phyloP scores from a whole-genome alignment of 2,113 vertebrate genomes.

The Bubo scandiacus region DNA sequence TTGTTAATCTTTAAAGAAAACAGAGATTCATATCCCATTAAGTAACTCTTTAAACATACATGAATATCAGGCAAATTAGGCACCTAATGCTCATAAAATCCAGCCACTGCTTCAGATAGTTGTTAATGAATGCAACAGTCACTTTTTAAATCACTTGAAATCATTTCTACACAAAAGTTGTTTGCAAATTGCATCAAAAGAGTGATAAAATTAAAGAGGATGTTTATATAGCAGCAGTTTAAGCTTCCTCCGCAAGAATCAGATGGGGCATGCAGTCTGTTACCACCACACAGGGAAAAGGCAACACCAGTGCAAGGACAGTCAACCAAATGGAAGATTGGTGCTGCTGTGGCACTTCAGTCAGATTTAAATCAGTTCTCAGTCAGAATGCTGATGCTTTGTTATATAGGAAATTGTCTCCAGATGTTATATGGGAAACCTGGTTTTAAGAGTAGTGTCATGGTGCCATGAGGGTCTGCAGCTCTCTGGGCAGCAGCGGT shows the following conservation, averaged over 20 bases:
- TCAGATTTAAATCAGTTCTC: background rate
- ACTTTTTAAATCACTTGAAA: background rate
- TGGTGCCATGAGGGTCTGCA: rapidly evolving
- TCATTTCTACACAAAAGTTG: background rate
- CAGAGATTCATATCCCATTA: background rate
- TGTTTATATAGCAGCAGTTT: background rate
- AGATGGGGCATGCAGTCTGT: background rate
- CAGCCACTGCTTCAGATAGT: background rate
- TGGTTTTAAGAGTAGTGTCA: background rate
- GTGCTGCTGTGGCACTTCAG: background rate
- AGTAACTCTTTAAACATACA: background rate
- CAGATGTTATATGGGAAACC: background rate
- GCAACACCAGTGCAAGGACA: background rate
- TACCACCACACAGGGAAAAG: background rate
- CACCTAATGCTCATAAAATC: background rate
- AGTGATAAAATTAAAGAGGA: background rate
- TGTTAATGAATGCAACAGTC: background rate
- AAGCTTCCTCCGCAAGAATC: background rate
- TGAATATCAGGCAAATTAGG: background rate
- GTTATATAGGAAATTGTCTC: background rate
- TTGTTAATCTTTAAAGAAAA: background rate
- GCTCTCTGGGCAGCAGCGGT: background rate
- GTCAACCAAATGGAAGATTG: background rate
- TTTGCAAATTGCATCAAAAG: background rate
- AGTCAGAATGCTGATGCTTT: background rate